phyloP scores from a whole-genome alignment of 2,888 invertebrate genomes.

The Hemaris fuciformis region DNA sequence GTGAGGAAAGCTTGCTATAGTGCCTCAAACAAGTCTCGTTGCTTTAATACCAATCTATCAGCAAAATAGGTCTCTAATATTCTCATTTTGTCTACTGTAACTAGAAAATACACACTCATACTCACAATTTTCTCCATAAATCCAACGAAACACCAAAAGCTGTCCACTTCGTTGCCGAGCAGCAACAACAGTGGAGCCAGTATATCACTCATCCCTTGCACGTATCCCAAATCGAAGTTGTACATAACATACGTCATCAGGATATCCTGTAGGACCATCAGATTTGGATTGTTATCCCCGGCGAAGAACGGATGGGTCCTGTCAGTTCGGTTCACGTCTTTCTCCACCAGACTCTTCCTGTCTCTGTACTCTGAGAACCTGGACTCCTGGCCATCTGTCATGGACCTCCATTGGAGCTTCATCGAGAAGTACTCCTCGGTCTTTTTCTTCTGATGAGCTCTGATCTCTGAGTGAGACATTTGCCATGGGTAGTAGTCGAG shows the following conservation, averaged over 20 bases:
- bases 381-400: slow-evolving; percentile 92
- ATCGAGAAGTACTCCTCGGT: slow-evolving; percentile 95
- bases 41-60: neutral
- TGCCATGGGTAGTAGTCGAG: slow-evolving; percentile 94
- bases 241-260: slow-evolving; percentile 99
- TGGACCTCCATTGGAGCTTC: slow-evolving; percentile 98
- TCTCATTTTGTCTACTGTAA: neutral
- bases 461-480: slow-evolving; percentile 87
- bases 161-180: slow-evolving; percentile 95
- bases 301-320: slow-evolving; percentile 93
- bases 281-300: slow-evolving; percentile 96
- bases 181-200: slow-evolving; percentile 95
- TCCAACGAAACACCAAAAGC: slow-evolving; percentile 99
- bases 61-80: neutral
- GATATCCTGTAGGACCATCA: slow-evolving; percentile 92
- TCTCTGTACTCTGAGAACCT: slow-evolving; percentile 93
- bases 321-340: slow-evolving; percentile 98
- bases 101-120: slow-evolving; percentile 24
- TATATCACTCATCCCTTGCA: slow-evolving; percentile 99
- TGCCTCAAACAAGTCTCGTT: no score
- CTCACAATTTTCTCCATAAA: slow-evolving; percentile 97
- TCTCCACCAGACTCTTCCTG: slow-evolving; percentile 96
- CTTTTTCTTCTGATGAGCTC: slow-evolving; percentile 85
- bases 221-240: slow-evolving; percentile 98
- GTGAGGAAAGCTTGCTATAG: no score